phyloP scores from a whole-genome alignment of 2,797 vertebrate species.

The Pipistrellus kuhlii region DNA sequence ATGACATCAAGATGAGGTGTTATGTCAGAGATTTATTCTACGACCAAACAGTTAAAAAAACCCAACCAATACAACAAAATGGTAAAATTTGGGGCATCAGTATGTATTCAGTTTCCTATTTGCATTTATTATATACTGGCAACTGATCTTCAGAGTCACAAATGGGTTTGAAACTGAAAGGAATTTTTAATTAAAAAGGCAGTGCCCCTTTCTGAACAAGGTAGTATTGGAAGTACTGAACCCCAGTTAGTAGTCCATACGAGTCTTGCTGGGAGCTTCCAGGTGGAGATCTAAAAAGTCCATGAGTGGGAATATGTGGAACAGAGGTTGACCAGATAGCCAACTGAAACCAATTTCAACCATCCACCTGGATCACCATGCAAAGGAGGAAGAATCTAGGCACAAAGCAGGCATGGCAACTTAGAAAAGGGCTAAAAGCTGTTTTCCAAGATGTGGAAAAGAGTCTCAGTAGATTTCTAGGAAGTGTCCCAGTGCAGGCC shows the following conservation, averaged over 20 bases:
- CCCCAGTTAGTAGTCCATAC: not conserved
- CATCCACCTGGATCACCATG: not conserved
- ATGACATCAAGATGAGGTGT: not conserved
- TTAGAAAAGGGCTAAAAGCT: not conserved
- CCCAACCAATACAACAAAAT: not conserved
- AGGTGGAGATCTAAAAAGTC: not conserved
- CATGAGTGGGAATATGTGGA: not conserved
- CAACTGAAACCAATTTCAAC: not conserved
- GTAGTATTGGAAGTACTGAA: not conserved
- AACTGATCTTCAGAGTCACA: not conserved
- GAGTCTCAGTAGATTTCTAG: not conserved
- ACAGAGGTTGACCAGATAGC: not conserved
- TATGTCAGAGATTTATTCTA: not conserved
- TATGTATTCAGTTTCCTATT: not conserved
- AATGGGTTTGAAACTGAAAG: conserved; percentile 25
- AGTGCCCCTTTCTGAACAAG: not conserved
- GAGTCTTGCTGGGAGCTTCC: not conserved
- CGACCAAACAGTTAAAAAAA: not conserved
- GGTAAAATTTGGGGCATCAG: not conserved
- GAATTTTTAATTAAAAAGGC: conserved; percentile 9
- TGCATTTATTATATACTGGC: not conserved
- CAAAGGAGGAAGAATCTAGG: not conserved
- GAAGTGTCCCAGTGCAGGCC: not conserved
- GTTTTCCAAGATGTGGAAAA: not conserved
- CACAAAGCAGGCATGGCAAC: not conserved